Percentiles rank a stretch among this genome's conserved stretches.
These are phyloP conservation scores for Ectemnius continuus DNA, from an alignment of 2,888 invertebrate species.

Conservation along the genomic window DNA sequence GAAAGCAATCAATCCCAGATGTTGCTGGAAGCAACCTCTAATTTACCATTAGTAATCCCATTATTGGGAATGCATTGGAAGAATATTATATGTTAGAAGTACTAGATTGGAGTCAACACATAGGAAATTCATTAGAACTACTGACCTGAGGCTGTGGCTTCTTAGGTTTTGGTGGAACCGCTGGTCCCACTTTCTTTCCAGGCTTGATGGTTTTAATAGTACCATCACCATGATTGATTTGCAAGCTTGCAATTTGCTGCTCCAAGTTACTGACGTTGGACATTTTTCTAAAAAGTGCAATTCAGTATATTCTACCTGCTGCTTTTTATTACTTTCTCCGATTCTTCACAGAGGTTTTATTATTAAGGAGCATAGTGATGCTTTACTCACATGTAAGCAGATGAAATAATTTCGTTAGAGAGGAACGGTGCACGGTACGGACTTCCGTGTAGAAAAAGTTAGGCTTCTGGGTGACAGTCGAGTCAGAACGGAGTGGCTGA, in stretches of 20 bases:
- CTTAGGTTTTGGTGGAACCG: slow-evolving; percentile 88
- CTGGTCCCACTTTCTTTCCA: slow-evolving; percentile 85
- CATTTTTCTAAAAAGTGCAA: slow-evolving; percentile 63
- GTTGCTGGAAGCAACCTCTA: slow-evolving; percentile 11
- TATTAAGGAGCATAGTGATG: not conserved
- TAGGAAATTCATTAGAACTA: not conserved
- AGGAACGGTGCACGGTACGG: not conserved
- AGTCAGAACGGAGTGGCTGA: slow-evolving; percentile 39
- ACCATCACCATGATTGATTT: slow-evolving; percentile 80
- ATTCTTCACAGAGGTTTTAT: not conserved
- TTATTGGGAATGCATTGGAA: slow-evolving; percentile 36
- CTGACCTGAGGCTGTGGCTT: slow-evolving; percentile 82
- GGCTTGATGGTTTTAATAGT: slow-evolving; percentile 73
- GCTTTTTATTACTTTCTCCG: not conserved
- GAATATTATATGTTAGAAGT: not conserved
- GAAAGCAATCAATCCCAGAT: not conserved
- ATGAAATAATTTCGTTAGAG: not conserved
- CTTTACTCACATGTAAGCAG: too few species aligned
- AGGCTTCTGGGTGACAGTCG: slow-evolving; percentile 1
- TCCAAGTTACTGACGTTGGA: slow-evolving; percentile 83
- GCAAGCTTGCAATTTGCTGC: slow-evolving; percentile 85
- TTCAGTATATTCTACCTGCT: not conserved
- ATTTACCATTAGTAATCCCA: slow-evolving; percentile 39
- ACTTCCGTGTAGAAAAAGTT: not conserved
- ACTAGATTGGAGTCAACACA: not conserved